Conservation (phyloP, 2,797 vertebrate species). For the Lates japonicus region DNA sequence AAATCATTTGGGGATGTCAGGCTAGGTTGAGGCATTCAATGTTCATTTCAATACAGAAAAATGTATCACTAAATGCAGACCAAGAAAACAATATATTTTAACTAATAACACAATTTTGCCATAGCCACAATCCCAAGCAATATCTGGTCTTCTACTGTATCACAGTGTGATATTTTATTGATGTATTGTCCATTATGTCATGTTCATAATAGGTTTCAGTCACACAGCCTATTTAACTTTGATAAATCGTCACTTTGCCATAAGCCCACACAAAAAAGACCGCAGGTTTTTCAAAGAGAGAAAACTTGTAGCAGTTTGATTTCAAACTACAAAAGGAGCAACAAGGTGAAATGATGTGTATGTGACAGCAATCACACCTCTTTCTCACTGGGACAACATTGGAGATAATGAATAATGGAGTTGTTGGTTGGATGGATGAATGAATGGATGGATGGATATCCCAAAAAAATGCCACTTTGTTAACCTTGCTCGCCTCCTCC, state of each 20-base stretch:
- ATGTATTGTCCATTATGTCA: neutral
- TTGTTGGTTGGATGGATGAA: neutral
- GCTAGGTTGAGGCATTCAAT: neutral
- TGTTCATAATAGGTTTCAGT: neutral
- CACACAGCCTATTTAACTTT: neutral
- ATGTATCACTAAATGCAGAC: neutral
- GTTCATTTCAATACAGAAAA: neutral
- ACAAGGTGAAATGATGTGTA: neutral
- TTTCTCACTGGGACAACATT: conserved; percentile 13
- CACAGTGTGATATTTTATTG: neutral
- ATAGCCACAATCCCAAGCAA: neutral
- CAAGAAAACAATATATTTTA: neutral
- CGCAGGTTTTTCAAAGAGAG: neutral
- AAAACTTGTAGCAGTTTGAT: neutral
- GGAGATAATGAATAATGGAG: conserved; percentile 3
- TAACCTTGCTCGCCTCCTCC: conserved; percentile 14
- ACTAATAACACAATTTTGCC: neutral
- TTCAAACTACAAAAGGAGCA: neutral
- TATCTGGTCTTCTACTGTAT: too few relatives aligned
- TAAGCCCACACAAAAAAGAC: neutral
- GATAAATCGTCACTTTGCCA: conserved; percentile 4
- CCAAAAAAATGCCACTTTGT: neutral
- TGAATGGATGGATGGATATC: conserved; percentile 14
- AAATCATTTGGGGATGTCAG: neutral
- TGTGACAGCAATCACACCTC: conserved; percentile 39